Percentiles rank a stretch among this genome's conserved stretches.
Conservation (phyloP, 2,113 vertebrate species). For the Tetraodon nigroviridis region DNA sequence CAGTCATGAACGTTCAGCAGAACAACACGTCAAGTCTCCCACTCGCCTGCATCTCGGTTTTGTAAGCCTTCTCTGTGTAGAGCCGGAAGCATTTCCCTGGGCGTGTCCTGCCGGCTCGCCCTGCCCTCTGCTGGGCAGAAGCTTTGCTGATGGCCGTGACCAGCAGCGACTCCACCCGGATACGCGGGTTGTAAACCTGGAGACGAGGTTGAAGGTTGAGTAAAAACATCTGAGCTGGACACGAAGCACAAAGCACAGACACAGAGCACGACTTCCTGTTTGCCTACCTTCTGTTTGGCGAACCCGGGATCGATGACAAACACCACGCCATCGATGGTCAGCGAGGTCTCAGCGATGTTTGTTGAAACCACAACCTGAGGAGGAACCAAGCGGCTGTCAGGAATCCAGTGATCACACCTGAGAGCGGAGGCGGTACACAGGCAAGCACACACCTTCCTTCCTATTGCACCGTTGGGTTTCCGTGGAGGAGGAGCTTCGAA, state of each 20-base stretch:
- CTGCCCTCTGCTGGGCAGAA: conserved; percentile 96
- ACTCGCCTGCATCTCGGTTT: conserved; percentile 97
- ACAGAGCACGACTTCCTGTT: neutral
- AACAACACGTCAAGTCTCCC: neutral
- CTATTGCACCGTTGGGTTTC: conserved; percentile 94
- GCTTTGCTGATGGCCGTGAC: conserved; percentile 99
- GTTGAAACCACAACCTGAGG: conserved; percentile 96
- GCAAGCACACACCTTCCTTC: conserved; percentile 85
- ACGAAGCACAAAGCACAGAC: neutral
- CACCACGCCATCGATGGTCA: conserved; percentile 97
- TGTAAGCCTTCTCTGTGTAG: conserved; percentile 98
- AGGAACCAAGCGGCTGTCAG: conserved; percentile 6
- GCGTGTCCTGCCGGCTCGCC: conserved; percentile 95
- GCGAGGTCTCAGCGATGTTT: conserved; percentile 96
- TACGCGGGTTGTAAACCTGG: conserved; percentile 98
- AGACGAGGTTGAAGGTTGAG: conserved; percentile 9
- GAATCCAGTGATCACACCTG: neutral
- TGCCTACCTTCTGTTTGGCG: conserved; percentile 93
- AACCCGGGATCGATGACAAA: conserved; percentile 99
- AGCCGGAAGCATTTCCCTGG: conserved; percentile 97
- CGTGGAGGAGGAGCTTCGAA: conserved; percentile 96
- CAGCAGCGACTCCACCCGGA: conserved; percentile 93
- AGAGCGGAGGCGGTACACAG: too few relatives aligned
- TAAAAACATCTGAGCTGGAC: neutral
- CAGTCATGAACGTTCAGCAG: too few relatives aligned